Base-by-base conservation (phyloP, 1,140 invertebrate species). In the Leptonema lineaticorne region DNA sequence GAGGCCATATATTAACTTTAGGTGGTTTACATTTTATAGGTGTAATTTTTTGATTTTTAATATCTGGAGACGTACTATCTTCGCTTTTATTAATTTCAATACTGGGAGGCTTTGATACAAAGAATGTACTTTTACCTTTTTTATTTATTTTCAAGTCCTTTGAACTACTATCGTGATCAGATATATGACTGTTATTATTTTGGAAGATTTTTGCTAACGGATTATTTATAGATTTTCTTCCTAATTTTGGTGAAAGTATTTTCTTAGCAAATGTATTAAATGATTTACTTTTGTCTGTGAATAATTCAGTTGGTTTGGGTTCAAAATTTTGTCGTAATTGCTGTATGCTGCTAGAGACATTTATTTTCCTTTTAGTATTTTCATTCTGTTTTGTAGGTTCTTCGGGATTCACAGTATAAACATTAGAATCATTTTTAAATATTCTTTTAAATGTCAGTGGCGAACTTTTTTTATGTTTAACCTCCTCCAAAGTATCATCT, bases 171-270 rank as follows among this genome's bases (percentile, higher is more conserved):
- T 56, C 53, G 2, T 59, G 3, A 9, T 27, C 9, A 5, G 18
- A 6, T 11, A 60, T 41, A 16, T 65, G 66, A 41, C 58, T 64
- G 26, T 30, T 63, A 27, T 30, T 50, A 16, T 63, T 33, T 18
- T 68, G 62, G 22, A 73, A 73, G 18, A 73, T 68, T 69, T 73
- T 73, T 11, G 71, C 48, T n/a, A 72, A 56, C 0, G 71, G 68
- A 28, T 72, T 72, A 53, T 67, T 69, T 28, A 67, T 64, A n/a
- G 71, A 82, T 18, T 82, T 68, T 22, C 80, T 75, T 16, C 78
- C 79, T 0, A 83, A 73, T 65, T 81, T 81, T 0, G 81, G 81
- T 1, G 80, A 82, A 16, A 81, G 68, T 2, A 82, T 67, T 63
- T 79, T 82, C 69, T 81, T 81, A 0, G 76, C 74, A 60, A 82